Evolutionary conservation across 1,140 invertebrate species (phyloP).

Genomic region (Acromyrmex heyeri): DNA sequence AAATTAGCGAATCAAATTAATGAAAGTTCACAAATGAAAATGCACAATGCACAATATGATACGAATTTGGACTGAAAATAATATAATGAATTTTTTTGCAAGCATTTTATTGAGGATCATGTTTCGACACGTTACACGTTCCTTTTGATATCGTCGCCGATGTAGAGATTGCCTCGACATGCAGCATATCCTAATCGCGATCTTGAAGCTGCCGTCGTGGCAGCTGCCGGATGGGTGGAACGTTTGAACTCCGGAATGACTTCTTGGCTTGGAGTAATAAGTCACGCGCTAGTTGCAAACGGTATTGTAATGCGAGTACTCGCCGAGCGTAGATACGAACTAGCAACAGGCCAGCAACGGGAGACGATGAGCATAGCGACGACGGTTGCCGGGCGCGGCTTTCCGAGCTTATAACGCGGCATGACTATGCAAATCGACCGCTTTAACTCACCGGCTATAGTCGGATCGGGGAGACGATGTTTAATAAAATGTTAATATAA

Average conservation of each 20-base stretch:
- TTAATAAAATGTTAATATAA: constrained; percentile 66
- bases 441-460: constrained; percentile 46
- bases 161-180: constrained; percentile 42
- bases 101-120: neutral
- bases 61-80: too few relatives aligned
- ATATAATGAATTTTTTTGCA: neutral
- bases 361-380: constrained; percentile 46
- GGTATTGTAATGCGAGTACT: constrained; percentile 60
- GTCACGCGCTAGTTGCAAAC: constrained; percentile 61
- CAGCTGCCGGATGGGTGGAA: constrained; percentile 56
- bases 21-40: neutral
- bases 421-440: constrained; percentile 60
- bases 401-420: constrained; percentile 52
- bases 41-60: too few relatives aligned
- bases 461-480: constrained; percentile 33
- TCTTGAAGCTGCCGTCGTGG: constrained; percentile 31
- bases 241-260: constrained; percentile 52
- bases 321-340: constrained; percentile 48
- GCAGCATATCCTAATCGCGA: constrained; percentile 46
- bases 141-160: constrained; percentile 18
- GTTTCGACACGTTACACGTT: constrained; percentile 8
- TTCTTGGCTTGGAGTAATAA: constrained; percentile 54
- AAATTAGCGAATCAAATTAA: neutral
- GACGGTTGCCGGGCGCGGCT: constrained; percentile 50
- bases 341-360: constrained; percentile 31